Base-by-base conservation (phyloP, 1,140 invertebrate species). In the Amyelois transitella region DNA sequence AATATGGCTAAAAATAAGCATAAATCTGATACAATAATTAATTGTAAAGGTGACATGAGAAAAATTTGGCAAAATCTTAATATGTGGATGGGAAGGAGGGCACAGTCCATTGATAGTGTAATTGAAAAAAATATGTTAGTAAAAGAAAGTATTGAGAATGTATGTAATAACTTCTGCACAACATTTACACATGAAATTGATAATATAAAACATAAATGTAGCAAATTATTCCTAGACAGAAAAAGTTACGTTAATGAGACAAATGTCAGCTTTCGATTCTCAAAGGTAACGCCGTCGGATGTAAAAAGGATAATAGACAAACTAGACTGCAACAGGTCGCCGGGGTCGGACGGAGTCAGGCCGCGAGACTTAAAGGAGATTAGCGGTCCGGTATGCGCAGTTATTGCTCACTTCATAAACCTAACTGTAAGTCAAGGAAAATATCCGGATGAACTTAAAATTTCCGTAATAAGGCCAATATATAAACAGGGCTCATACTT, bases 1-100 rank as follows among this genome's bases (percentile, higher is more conserved):
- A 66, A 65, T 58, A 24, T 44, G 7, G 61, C 61, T 12, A 69
- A 60, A 63, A 69, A 69, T 58, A n/a, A n/a, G n/a, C n/a, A 63
- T 53, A 24, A 62, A 63, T 53, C 64, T 38, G 44, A 51, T 51
- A 22, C 6, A 19, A 7, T 45, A 60, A 55, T 55, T 69, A 51
- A 60, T n/a, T 66, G 60, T 64, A 61, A 64, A 4, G 63, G 59
- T 8, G 66, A 69, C 60, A 55, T 28, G 25, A 62, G 60, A 38
- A 66, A 64, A 53, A 60, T 72, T 54, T 69, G 59, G 66, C 18
- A 8, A 18, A 48, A 52, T 17, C 58, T 72, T 24, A 72, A 66
- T 43, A 14, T 1, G n/a, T 72, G 69, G 63, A 20, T 68, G 1
- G 69, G 66, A 8, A 21, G 54, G 25, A 48, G 24, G 0, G 57